Evolutionary conservation across 2,797 vertebrate species (phyloP), one percentile per base, ranked within the genome.

Genomic region (Micromesistius poutassou): DNA sequence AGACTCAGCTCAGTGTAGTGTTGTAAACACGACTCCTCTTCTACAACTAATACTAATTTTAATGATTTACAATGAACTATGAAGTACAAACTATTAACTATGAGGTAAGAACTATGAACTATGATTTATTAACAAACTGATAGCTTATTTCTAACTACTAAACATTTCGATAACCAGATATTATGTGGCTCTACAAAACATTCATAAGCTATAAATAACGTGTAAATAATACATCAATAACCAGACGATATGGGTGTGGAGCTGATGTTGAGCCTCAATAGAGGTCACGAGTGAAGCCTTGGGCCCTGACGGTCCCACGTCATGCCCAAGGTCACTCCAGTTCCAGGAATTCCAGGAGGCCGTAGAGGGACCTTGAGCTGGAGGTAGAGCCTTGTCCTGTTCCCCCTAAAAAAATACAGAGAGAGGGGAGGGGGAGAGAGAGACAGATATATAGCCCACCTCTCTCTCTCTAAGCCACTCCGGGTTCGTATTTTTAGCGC

Each of bases 401-500:
- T 28, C 62, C 9, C 62, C 55, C 22, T 62, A 62, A 62, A 33
- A 42, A 79, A 70, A 30, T 0, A 16, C 2, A 12, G 13, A 28
- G 70, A 25, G 30, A 10, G 30, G 40, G 30, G 14, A 14, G 13
- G 40, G 5, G 31, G 31, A 16, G 40, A 35, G 25, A 42, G 13
- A 71, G 36, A 75, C 77, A 30, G 71, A 74, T 73, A 73, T 71
- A 36, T 35, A 75, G 62, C 75, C 46, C 38, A 86, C 87, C 88
- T 84, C 84, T 68, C 88, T 87, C 76, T 71, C 78, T 87, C 81
- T 42, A 77, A 82, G 80, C 84, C 88, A 87, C 86, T 85, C 73
- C 83, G 85, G 79, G 84, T 85, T 74, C 89, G 92, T 94, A 94
- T 95, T 94, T 94, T 94, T 94, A 94, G 93, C 85, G 46, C 87